Evolutionary conservation across 2,113 vertebrate genomes (phyloP), one percentile per base, ranked within the genome.

Genomic region (Grallaria varia): DNA sequence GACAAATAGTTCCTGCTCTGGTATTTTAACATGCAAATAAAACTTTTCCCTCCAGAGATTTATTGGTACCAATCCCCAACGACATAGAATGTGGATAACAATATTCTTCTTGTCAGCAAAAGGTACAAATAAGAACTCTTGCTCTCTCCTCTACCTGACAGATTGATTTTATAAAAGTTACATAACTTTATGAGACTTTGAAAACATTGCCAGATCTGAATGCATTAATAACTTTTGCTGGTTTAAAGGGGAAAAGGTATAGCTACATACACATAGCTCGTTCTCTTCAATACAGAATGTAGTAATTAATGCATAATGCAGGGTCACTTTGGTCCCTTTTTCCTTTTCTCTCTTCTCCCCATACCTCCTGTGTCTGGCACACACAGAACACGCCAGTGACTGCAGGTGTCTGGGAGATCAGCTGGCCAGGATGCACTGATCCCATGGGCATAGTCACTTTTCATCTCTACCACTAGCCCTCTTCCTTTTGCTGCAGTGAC

Each of bases 51-150:
- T 42, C 82, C 30, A 55, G 37, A 58, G 39, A 52, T 52, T 31
- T 71, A 53, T 62, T 53, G 14, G 24, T 45, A 50, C 35, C 18
- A 27, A 14, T 58, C 30, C 45, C 23, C 42, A 87, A 0, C 8
- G 8, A 10, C 6, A 52, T 0, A 73, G 35, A 23, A 40, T 2
- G 0, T 17, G 9, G 31, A 42, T 56, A 79, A 75, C 28, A 78
- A 45, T 4, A 28, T 52, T 25, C 6, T 68, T 82, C 28, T 60
- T 45, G 78, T 60, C 62, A 56, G 10, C 50, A 63, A 68, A 35
- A 60, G 16, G 63, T 39, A 62, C 15, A 66, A 56, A 28, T 25
- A 31, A 68, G 22, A 71, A 30, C n/a, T 72, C 39, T 73, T 1
- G 1, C n/a, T 58, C 31, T 55, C n/a, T 68, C 11, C 9, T 75